Conservation (phyloP, 1,140 invertebrate genomes). For the Drosophila tristis region DNA sequence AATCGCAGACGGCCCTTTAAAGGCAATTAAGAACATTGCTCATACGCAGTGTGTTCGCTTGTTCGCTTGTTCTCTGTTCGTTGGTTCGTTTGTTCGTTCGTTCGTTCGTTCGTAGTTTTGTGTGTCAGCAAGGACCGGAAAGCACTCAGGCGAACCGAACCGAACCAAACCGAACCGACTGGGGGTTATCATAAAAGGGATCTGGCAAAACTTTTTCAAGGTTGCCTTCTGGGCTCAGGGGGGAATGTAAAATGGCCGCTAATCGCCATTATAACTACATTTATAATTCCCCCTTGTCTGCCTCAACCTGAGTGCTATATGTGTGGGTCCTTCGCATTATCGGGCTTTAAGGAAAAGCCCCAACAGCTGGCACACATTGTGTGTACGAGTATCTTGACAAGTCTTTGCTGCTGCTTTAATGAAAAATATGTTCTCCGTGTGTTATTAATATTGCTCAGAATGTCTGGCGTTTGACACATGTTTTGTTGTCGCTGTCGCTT, state of each 20-base stretch:
- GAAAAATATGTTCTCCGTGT: conserved; percentile 78
- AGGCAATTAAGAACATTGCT: conserved; percentile 26
- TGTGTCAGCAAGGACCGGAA: background rate
- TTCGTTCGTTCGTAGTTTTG: background rate
- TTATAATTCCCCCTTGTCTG: conserved; percentile 44
- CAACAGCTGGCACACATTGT: conserved; percentile 35
- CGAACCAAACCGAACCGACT: too few relatives aligned
- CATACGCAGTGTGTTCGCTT: conserved; percentile 38
- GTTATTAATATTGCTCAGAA: conserved; percentile 82
- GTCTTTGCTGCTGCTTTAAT: conserved; percentile 69
- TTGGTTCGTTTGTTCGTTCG: background rate
- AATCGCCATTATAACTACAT: conserved; percentile 48
- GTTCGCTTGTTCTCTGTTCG: background rate
- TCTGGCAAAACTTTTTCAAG: background rate
- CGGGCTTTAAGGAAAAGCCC: conserved; percentile 25
- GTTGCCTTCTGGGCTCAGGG: background rate
- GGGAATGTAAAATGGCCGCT: conserved; percentile 10
- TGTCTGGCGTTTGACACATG: conserved; percentile 81
- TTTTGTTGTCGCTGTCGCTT: conserved; percentile 71
- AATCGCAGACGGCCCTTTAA: conserved; percentile 20
- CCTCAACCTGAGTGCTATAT: background rate
- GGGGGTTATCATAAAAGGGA: background rate
- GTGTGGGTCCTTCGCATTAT: conserved; percentile 32
- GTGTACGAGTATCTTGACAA: conserved; percentile 56
- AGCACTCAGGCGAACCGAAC: background rate